phyloP scores from a whole-genome alignment of 2,888 invertebrate species.

The Aquatica leii region DNA sequence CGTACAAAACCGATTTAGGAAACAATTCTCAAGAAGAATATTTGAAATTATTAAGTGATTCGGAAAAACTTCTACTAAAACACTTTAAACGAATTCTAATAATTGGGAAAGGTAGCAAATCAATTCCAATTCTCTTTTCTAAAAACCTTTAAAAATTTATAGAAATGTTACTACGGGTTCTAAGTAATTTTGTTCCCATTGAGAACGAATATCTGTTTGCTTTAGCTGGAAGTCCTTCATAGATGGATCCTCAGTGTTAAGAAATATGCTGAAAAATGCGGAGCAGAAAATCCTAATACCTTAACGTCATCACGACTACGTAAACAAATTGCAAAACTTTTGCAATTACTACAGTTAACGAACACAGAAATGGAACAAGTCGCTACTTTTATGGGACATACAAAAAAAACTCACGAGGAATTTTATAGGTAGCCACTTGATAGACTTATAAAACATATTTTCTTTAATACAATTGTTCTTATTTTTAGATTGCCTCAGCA shows the following conservation, averaged over 20 bases:
- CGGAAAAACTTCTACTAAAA: constrained; percentile 29
- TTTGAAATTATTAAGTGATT: constrained; percentile 25
- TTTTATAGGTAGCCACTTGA: constrained; percentile 6
- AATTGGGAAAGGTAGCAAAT: constrained; percentile 29
- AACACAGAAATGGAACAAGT: constrained; percentile 42
- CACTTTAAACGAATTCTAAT: constrained; percentile 40
- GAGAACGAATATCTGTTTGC: constrained; percentile 29
- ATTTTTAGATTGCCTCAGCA: too few species aligned
- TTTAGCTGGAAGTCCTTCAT: too few species aligned
- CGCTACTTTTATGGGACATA: constrained; percentile 45
- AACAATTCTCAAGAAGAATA: constrained; percentile 27
- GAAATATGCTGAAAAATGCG: constrained; percentile 14
- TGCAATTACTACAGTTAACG: constrained; percentile 30
- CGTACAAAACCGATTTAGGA: constrained; percentile 13
- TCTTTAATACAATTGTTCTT: too few species aligned
- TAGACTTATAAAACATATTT: too few species aligned
- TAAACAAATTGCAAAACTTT: constrained; percentile 40
- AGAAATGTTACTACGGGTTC: constrained; percentile 35
- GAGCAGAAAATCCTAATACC: constrained; percentile 16
- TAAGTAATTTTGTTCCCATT: constrained; percentile 20
- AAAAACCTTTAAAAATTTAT: constrained; percentile 26
- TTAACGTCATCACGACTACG: constrained; percentile 28
- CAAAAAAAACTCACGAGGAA: constrained; percentile 1
- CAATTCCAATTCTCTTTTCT: constrained; percentile 29
- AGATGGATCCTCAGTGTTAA: too few species aligned